A percentile compares a stretch with the other conserved stretches of the same genome.
Evolutionary conservation across 2,797 vertebrate genomes (phyloP).

Genomic region (Odontamblyopus rebecca): DNA sequence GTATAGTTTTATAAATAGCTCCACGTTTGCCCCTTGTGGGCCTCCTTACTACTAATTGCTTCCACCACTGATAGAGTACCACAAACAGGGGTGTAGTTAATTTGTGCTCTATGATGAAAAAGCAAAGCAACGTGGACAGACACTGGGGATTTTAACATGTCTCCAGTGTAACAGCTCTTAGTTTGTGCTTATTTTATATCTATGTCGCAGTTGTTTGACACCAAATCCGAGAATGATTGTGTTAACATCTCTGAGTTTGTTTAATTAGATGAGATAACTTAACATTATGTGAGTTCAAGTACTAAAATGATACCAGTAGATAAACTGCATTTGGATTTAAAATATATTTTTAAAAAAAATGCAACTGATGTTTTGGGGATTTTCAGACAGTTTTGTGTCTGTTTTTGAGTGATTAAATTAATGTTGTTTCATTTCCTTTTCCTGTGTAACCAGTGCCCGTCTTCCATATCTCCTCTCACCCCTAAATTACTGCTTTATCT

Average conservation of each 20-base stretch:
- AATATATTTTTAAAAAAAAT: too few relatives aligned
- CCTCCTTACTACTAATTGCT: constrained; percentile 2
- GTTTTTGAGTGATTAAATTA: background rate
- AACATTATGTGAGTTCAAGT: too few relatives aligned
- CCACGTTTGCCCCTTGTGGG: background rate
- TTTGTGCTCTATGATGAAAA: background rate
- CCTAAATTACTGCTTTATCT: constrained; percentile 7
- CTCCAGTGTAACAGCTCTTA: too few relatives aligned
- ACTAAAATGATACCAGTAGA: too few relatives aligned
- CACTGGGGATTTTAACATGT: background rate
- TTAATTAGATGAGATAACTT: too few relatives aligned
- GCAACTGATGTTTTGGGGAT: background rate
- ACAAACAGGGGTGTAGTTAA: background rate
- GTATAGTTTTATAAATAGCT: background rate
- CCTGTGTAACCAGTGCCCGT: constrained; percentile 22
- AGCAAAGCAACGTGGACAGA: background rate
- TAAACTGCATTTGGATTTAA: too few relatives aligned
- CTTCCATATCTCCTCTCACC: constrained; percentile 18
- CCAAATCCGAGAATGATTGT: too few relatives aligned
- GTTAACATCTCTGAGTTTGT: too few relatives aligned
- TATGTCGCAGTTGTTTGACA: too few relatives aligned
- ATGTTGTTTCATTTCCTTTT: constrained; percentile 14
- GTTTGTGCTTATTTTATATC: too few relatives aligned
- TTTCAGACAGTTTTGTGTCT: background rate
- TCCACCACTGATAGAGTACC: background rate